Evolutionary conservation across 1,140 invertebrate species (phyloP), one percentile per base, ranked within the genome.

Genomic region (Atopsyche davidsoni): DNA sequence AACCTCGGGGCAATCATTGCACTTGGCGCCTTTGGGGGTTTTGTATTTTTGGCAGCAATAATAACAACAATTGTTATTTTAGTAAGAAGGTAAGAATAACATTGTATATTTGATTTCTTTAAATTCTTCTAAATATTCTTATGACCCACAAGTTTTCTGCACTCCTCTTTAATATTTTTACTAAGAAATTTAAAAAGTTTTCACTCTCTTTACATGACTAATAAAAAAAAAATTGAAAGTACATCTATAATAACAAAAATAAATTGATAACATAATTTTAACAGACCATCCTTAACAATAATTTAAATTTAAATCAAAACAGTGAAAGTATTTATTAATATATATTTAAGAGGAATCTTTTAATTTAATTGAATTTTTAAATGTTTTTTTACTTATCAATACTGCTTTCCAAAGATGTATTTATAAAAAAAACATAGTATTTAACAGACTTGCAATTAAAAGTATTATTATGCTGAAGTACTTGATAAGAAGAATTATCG

Each of bases 1-100:
- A 91, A 90, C 67, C 72, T 90, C 38, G 87, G 88, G 18, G 88
- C 89, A 1, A 89, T 95, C 39, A 91, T 95, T 43, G 89, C 89
- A 1, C 70, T 94, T 9, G 89, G 87, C 11, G 87, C 92, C 1
- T 93, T 94, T 64, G 90, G 89, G 42, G 89, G 85, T 4, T 87
- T 96, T 58, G 87, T 94, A 0, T 89, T 95, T 61, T 75, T 95
- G 14, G 86, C 90, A 18, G 89, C 89, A 11, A 83, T 94, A 46
- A 83, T 93, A 47, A 92, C 89, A 1, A 90, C 89, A 3, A 85
- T 93, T 39, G 84, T 94, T 42, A 89, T 94, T 39, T 72, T 95
- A 46, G 83, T 93, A 46, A 77, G 87, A 75, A 92, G 91, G 92
- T 96, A 76, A 60, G 51, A n/a, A n/a, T n/a, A n/a, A n/a, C n/a